Evolutionary conservation across 1,140 invertebrate species (phyloP).

Genomic region (Colletes latitarsis): DNA sequence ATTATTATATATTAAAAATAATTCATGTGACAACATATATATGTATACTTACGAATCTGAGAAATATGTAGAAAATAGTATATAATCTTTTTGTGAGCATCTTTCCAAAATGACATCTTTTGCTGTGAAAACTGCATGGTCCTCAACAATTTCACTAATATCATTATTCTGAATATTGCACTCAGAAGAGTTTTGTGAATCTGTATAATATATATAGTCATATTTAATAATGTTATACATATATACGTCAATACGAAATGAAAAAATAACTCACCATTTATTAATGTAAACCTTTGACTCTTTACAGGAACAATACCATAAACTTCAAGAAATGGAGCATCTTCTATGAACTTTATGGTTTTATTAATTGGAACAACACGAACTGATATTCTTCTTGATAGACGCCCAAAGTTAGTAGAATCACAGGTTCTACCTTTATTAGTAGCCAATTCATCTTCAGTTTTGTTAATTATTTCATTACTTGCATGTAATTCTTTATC

Average conservation of each 20-base stretch:
- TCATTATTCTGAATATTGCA: conserved; percentile 16
- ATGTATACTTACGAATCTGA: conserved; percentile 81
- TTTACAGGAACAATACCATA: conserved; percentile 65
- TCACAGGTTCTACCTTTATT: conserved; percentile 17
- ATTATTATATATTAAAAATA: background rate
- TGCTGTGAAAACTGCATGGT: conserved; percentile 67
- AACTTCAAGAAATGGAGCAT: conserved; percentile 68
- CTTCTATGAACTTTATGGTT: conserved; percentile 56
- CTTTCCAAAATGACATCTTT: conserved; percentile 83
- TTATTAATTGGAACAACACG: conserved; percentile 70
- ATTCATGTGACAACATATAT: conserved; percentile 11
- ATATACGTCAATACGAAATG: background rate
- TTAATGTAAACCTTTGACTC: conserved; percentile 28
- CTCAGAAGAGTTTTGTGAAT: conserved; percentile 23
- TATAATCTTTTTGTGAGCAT: conserved; percentile 84
- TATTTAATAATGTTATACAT: background rate
- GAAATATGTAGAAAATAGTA: conserved; percentile 84
- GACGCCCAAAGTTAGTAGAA: conserved; percentile 24
- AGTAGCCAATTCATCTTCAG: background rate
- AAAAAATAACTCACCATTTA: conserved; percentile 44
- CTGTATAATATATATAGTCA: conserved; percentile 22
- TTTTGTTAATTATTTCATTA: conserved; percentile 29
- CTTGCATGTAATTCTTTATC: conserved; percentile 35
- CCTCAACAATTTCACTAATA: background rate
- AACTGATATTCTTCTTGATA: conserved; percentile 65